Evolutionary conservation across 1,140 invertebrate species (phyloP).

Genomic region (Cyrtorhinus lividipennis): DNA sequence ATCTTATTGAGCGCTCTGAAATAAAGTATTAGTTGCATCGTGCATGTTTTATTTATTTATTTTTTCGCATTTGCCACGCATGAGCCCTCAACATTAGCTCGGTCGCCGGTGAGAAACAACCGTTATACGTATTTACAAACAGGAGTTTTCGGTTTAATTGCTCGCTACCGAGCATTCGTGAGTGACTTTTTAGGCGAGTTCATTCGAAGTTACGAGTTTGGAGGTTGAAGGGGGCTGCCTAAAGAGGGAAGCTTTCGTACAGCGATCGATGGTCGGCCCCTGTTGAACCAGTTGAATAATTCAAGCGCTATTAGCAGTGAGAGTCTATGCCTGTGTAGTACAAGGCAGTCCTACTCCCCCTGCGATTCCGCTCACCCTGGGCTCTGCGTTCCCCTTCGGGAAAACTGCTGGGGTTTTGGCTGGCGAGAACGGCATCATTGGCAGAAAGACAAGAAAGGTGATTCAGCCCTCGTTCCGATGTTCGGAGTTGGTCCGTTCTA

Average conservation of each 20-base stretch:
- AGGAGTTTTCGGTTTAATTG: too few species aligned
- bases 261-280: slow-evolving; percentile 1
- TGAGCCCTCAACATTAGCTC: too few species aligned
- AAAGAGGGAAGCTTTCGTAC: not conserved
- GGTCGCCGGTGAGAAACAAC: too few species aligned
- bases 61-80: too few species aligned
- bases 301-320: slow-evolving; percentile 6
- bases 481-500: too few species aligned
- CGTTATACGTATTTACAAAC: too few species aligned
- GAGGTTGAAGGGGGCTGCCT: not conserved
- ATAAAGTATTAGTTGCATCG: too few species aligned
- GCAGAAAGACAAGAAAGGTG: not conserved
- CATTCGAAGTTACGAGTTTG: not conserved
- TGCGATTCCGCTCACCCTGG: not conserved
- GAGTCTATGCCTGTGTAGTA: not conserved
- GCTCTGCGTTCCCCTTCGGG: not conserved
- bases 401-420: not conserved
- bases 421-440: not conserved
- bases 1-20: too few species aligned
- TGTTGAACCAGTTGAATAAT: slow-evolving; percentile 10
- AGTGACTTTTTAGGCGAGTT: too few species aligned
- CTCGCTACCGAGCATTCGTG: too few species aligned
- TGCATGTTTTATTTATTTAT: too few species aligned
- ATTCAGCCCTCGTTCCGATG: too few species aligned
- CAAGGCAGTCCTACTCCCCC: not conserved